Percentiles rank a stretch among this genome's conserved stretches.
Evolutionary conservation across 2,888 invertebrate genomes (phyloP).

Genomic region (Hyppa rectilinea): DNA sequence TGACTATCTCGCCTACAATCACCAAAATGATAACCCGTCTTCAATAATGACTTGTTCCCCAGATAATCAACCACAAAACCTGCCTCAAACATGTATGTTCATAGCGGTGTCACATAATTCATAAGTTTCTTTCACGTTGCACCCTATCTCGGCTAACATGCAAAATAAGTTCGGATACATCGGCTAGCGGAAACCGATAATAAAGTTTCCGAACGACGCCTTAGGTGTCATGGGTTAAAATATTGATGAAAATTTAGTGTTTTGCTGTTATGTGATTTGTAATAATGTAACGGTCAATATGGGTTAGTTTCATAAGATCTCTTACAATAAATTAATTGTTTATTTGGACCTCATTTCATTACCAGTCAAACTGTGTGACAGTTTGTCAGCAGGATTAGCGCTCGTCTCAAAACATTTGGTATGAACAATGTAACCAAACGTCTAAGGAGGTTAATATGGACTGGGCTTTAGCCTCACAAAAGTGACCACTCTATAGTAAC

Average conservation of each 20-base stretch:
- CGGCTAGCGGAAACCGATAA: constrained; percentile 83
- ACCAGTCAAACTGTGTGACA: too few relatives aligned
- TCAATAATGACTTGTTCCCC: not conserved
- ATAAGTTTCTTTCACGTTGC: constrained; percentile 85
- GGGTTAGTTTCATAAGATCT: not conserved
- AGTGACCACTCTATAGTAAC: too few relatives aligned
- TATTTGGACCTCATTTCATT: too few relatives aligned
- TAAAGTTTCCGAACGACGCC: constrained; percentile 74
- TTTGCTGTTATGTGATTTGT: not conserved
- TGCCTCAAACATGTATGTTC: constrained; percentile 18
- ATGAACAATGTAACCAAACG: too few relatives aligned
- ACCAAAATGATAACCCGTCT: not conserved
- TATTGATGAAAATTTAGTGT: constrained; percentile 44
- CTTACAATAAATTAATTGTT: too few relatives aligned
- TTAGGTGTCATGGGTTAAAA: constrained; percentile 61
- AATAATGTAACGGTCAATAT: not conserved
- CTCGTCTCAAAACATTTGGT: too few relatives aligned
- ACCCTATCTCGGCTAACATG: constrained; percentile 84
- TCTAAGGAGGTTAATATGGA: too few relatives aligned
- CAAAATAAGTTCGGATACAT: constrained; percentile 87
- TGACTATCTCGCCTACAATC: not conserved
- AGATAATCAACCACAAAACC: constrained; percentile 46
- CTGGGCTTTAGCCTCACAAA: too few relatives aligned
- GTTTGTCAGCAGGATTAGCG: too few relatives aligned
- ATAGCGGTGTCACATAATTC: constrained; percentile 78